Evolutionary conservation across 2,113 vertebrate species (phyloP), one percentile per base, ranked within the genome.

Genomic region (Phalacrocorax brasilianus): DNA sequence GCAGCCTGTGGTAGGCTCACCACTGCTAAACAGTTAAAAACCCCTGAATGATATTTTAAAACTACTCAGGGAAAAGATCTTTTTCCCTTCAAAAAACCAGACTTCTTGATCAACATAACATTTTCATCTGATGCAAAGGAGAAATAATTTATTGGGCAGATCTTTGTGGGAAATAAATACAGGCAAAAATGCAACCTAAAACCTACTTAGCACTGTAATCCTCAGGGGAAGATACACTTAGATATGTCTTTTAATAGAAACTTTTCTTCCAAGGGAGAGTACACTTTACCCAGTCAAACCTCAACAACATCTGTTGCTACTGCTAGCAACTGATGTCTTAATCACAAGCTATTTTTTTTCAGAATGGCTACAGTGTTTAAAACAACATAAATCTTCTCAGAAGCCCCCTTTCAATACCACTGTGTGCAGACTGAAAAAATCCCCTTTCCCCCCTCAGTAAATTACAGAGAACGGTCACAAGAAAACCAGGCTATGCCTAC

Each of bases 321-420:
- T 95, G 65, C 81, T 96, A 94, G 94, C 49, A 95, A 88, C 45
- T 94, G 96, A 98, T 95, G 83, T 96, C 94, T 97, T 97, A 95
- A 97, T 97, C 88, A 95, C 56, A 89, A 97, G 59, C 44, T 93
- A n/a, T 91, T 96, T 96, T 70, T 96, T 95, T 96, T 44, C 72
- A 93, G 88, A 95, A 97, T 94, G 77, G 74, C 82, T 96, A 70
- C 42, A 91, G 89, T 83, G 74, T 97, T 94, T 96, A 97, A 91
- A 91, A 67, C 72, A 93, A 85, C n/a, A 65, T 2, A 53, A 73
- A 83, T 86, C 68, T 93, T 94, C 83, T 97, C 28, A 92, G 65
- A 85, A 96, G 59, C 77, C 77, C 26, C 26, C 93, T 89, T 95
- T 49, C 42, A 86, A 84, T 76, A 63, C 55, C 50, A 72, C 44